phyloP scores from a whole-genome alignment of 2,797 vertebrate species.

The Periophthalmus magnuspinnatus region DNA sequence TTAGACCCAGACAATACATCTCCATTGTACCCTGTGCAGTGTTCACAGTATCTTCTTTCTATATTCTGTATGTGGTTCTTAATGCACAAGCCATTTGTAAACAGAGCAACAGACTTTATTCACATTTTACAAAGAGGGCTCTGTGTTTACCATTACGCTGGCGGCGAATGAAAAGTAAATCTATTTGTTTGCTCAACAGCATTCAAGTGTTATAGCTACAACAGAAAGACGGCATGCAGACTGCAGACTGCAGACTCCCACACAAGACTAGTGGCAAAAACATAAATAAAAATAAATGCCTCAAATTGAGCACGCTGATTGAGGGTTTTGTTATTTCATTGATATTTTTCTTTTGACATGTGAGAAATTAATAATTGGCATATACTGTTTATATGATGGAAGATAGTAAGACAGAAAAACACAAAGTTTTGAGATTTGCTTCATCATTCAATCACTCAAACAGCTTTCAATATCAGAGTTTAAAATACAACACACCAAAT shows the following conservation, averaged over 20 bases:
- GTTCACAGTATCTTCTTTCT: neutral
- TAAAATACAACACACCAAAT: no score
- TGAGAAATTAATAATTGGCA: constrained; percentile 39
- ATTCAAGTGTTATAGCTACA: constrained; percentile 9
- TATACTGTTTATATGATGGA: constrained; percentile 31
- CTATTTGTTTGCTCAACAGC: constrained; percentile 21
- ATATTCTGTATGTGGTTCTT: neutral
- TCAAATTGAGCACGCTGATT: neutral
- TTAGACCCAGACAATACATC: neutral
- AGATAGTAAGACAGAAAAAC: neutral
- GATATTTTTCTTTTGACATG: constrained; percentile 7
- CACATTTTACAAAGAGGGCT: constrained; percentile 21
- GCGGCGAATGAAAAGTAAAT: constrained; percentile 20
- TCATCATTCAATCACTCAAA: constrained; percentile 28
- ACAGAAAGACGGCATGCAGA: constrained; percentile 17
- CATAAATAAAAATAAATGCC: constrained; percentile 1
- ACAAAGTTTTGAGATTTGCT: neutral
- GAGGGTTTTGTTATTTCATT: neutral
- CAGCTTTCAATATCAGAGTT: constrained; percentile 38
- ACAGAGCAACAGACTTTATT: constrained; percentile 30
- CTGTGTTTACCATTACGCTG: constrained; percentile 17
- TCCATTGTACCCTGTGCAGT: neutral
- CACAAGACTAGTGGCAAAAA: neutral
- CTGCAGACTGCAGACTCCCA: constrained; percentile 1
- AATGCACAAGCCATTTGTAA: constrained; percentile 1